Conservation (phyloP, 2,797 vertebrate genomes). For the Glyptemys insculpta region DNA sequence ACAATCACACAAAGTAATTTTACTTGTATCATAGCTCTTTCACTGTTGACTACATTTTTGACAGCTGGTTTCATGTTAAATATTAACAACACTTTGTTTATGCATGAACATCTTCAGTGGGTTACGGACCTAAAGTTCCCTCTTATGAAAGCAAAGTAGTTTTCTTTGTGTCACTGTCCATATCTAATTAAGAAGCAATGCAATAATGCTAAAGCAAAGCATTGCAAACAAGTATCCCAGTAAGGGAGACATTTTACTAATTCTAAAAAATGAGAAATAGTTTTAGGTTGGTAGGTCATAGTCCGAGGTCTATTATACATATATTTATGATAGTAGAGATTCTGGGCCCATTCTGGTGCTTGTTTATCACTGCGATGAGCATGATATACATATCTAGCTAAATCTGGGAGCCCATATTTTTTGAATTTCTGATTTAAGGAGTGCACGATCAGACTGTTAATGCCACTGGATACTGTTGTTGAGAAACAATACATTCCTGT, state of each 20-base stretch:
- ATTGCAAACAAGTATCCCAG: constrained; percentile 5
- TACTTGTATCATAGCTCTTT: constrained; percentile 85
- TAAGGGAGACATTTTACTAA: constrained; percentile 23
- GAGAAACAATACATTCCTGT: constrained; percentile 60
- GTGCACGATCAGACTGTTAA: constrained; percentile 57
- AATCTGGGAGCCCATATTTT: constrained; percentile 52
- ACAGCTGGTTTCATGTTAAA: constrained; percentile 85
- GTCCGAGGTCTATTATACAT: constrained; percentile 11
- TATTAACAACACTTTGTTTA: constrained; percentile 83
- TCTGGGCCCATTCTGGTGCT: background rate
- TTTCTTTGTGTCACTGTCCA: constrained; percentile 11
- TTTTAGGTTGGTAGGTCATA: constrained; percentile 16
- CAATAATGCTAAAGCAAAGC: constrained; percentile 13
- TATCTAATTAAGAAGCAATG: constrained; percentile 40
- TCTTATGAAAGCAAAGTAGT: constrained; percentile 35
- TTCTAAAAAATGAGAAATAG: constrained; percentile 26
- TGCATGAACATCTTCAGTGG: constrained; percentile 30
- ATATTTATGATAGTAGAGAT: constrained; percentile 48
- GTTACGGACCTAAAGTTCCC: constrained; percentile 38
- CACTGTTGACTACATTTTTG: constrained; percentile 81
- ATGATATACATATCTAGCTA: constrained; percentile 23
- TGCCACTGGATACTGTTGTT: constrained; percentile 52
- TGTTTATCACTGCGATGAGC: constrained; percentile 3
- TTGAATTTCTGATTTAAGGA: constrained; percentile 46
- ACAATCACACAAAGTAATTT: constrained; percentile 86